These are phyloP conservation scores for Pteria penguin DNA, from an alignment of 2,888 invertebrate genomes.

Conservation along the genomic window DNA sequence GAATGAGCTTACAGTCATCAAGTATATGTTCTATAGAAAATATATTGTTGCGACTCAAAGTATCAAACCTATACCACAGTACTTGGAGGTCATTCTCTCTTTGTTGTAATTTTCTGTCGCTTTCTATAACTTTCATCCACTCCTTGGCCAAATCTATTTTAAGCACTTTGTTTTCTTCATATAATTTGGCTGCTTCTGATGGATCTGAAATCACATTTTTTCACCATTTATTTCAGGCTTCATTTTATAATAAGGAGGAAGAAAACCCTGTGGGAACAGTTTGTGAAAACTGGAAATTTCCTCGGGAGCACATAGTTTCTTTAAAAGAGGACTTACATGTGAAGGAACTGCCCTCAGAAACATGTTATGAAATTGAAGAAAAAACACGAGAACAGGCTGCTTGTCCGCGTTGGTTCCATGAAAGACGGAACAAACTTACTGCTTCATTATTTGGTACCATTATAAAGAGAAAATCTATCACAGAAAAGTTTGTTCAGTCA, in stretches of 20 bases:
- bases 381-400: background rate
- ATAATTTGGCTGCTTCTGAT: no score
- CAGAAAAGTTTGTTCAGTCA: no score
- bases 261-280: background rate
- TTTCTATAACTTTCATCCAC: background rate
- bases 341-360: background rate
- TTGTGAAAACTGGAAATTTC: background rate
- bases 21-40: background rate
- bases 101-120: no score
- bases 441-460: background rate
- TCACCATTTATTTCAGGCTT: no score
- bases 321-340: background rate
- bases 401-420: background rate
- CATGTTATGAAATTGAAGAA: background rate
- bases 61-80: no score
- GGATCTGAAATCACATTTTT: no score
- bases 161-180: background rate
- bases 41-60: no score
- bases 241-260: no score
- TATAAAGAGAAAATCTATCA: background rate
- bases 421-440: background rate
- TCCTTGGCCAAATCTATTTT: background rate
- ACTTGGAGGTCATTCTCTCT: no score
- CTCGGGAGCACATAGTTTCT: no score
- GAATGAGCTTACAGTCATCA: background rate